phyloP scores from a whole-genome alignment of 92 coral and sea anemone genomes.

The Palythoa grandiflora region DNA sequence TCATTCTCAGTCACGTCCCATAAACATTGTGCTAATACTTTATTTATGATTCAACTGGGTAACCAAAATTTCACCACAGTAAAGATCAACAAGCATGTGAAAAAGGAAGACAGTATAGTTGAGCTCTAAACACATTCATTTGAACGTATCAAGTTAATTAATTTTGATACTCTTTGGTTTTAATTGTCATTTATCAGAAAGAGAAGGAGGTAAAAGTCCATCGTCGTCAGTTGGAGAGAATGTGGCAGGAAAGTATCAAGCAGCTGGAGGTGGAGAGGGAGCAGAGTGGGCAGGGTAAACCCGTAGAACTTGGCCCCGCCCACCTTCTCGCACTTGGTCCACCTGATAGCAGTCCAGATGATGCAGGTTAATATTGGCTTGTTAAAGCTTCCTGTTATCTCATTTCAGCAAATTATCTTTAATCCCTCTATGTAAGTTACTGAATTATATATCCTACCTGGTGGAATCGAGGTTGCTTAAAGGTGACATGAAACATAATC shows the following conservation, averaged over 20 bases:
- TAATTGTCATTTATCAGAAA: conserved; percentile 58
- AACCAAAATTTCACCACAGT: neutral
- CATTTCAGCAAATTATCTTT: no score
- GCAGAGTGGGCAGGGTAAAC: conserved; percentile 73
- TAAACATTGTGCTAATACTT: no score
- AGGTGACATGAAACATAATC: no score
- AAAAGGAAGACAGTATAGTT: no score
- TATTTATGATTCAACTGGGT: no score
- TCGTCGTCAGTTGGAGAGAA: conserved; percentile 82
- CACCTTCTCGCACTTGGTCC: conserved; percentile 83
- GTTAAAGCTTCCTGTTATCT: neutral
- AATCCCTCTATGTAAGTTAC: no score
- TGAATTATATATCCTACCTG: no score
- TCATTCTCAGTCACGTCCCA: no score
- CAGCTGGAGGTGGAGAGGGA: conserved; percentile 78
- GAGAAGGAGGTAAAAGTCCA: conserved; percentile 91
- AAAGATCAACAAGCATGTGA: neutral
- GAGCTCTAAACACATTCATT: neutral
- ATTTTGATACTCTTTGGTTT: neutral
- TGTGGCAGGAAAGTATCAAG: conserved; percentile 88
- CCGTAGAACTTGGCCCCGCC: conserved; percentile 75
- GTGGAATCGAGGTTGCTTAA: no score
- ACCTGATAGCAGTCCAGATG: conserved; percentile 57
- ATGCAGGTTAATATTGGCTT: conserved; percentile 2
- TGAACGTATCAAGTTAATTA: neutral